phyloP scores from a whole-genome alignment of 2,888 invertebrate genomes.

The Petrolisthes cinctipes region DNA sequence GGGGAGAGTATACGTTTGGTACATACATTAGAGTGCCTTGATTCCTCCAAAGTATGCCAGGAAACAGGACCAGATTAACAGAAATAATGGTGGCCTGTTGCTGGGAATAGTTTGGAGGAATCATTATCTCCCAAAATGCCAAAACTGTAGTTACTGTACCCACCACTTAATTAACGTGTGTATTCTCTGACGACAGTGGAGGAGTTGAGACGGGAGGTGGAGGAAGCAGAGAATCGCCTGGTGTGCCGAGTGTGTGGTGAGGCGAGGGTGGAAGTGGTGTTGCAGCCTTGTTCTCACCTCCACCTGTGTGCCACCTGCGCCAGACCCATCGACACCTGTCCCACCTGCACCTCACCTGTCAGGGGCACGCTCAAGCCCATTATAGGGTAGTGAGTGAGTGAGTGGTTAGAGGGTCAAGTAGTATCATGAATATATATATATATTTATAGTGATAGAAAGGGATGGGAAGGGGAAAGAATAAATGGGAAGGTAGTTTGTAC shows the following conservation, averaged over 20 bases:
- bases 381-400: neutral
- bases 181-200: neutral
- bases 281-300: slow-evolving; percentile 94
- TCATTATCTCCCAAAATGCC: too few species aligned
- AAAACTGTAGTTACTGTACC: too few species aligned
- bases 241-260: slow-evolving; percentile 21
- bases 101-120: too few species aligned
- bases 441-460: neutral
- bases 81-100: too few species aligned
- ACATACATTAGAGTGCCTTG: too few species aligned
- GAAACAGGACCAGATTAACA: too few species aligned
- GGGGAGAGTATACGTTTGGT: too few species aligned
- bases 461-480: neutral
- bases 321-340: slow-evolving; percentile 85
- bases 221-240: slow-evolving; percentile 24
- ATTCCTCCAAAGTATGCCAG: too few species aligned
- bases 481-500: neutral
- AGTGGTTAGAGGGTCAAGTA: too few species aligned
- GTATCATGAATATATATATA: neutral
- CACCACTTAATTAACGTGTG: too few species aligned
- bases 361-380: slow-evolving; percentile 79
- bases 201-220: slow-evolving; percentile 8
- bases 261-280: slow-evolving; percentile 76
- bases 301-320: slow-evolving; percentile 92
- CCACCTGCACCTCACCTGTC: slow-evolving; percentile 84